Percentiles rank a stretch among this genome's conserved stretches.
Evolutionary conservation across 2,888 invertebrate species (phyloP).

Genomic region (Conchocele bisecta): DNA sequence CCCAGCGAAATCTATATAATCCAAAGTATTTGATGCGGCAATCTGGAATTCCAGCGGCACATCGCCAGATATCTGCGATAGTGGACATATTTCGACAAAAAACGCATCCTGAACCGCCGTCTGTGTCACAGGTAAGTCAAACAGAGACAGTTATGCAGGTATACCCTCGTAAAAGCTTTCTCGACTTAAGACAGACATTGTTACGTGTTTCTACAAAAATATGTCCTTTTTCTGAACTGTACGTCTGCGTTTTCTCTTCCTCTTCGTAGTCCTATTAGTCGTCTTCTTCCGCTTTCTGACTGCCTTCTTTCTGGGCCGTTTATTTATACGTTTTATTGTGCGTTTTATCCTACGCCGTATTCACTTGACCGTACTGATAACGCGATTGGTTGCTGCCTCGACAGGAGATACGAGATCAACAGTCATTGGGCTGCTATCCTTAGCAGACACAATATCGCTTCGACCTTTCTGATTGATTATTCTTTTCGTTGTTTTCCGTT

Average conservation of each 20-base stretch:
- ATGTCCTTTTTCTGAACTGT: background rate
- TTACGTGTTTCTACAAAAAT: background rate
- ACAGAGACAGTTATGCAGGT: background rate
- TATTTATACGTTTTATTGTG: background rate
- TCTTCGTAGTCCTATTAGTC: background rate
- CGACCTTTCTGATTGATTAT: too few species aligned
- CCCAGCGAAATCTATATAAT: too few species aligned
- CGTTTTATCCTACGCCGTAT: background rate
- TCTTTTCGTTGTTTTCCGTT: background rate
- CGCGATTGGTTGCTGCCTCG: too few species aligned
- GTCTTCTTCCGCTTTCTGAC: background rate
- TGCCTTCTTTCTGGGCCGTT: background rate
- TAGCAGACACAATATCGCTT: too few species aligned
- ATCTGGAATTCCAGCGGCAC: background rate
- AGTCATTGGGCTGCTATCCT: too few species aligned
- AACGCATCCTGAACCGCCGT: too few species aligned
- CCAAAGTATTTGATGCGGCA: too few species aligned
- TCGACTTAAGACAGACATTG: too few species aligned
- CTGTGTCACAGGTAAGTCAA: too few species aligned
- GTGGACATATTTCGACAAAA: background rate
- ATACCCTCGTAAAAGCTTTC: background rate
- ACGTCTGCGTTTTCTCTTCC: background rate
- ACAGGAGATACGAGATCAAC: too few species aligned
- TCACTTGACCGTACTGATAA: too few species aligned
- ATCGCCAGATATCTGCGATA: background rate